Base-by-base conservation (phyloP, 1,140 invertebrate genomes). In the Nasonia longicornis region DNA sequence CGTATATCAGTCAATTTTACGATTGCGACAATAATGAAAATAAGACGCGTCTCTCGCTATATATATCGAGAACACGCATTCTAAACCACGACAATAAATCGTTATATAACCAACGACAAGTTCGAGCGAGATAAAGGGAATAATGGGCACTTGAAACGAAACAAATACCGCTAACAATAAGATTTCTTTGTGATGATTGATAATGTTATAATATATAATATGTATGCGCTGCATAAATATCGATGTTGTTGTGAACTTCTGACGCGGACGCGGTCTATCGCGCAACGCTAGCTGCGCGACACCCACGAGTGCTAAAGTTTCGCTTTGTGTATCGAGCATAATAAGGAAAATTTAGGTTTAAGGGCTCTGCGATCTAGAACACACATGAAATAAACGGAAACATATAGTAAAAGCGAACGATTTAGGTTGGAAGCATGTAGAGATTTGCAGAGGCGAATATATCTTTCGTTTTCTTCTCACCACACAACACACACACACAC, bases 351-450 rank as follows among this genome's bases (percentile, higher is more conserved):
- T 72, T 63, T 77, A 81, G 26, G 6, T 48, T 12, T 75, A 75
- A 75, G 48, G 26, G 77, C 26, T 48, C 77, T 31, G 45, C 42
- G 69, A 70, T 64, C 31, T 64, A 71, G 63, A 83, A 83, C 69
- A 85, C 26, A 26, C 26, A 1, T 86, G 85, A 88, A 87, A 88
- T 87, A 87, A 84, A 82, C 79, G 83, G 87, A 87, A 87, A 88
- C 85, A 87, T 87, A 88, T 75, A 85, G 76, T 84, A 84, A 76
- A 20, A 11, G 42, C 38, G 7, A 67, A 72, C 35, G 79, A 58
- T 42, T 20, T 76, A 73, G 11, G 38, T 35, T 29, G 48, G 45
- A 72, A 71, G 26, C 74, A 72, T 77, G 69, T 81, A 75, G 42
- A 58, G 35, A 80, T 75, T 75, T 80, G 20, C 79, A 75, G 48